Percentiles rank a stretch among this genome's conserved stretches.
These are phyloP conservation scores for Danio tinwini DNA, from an alignment of 2,797 vertebrate species.

Conservation along the genomic window DNA sequence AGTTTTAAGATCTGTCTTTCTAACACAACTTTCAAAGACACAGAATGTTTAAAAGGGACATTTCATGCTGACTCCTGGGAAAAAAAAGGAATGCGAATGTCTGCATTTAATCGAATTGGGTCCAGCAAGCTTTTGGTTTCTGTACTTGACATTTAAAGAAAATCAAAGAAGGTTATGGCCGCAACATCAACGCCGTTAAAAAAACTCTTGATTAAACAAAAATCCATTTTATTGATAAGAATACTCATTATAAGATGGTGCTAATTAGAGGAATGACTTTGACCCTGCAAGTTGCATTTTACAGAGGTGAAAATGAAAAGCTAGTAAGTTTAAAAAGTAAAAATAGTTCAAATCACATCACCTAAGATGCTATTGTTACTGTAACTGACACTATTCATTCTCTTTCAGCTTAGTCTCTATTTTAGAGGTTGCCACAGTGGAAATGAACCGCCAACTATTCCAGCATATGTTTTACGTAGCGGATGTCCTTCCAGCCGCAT, in stretches of 20 bases:
- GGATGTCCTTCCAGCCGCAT: too few relatives aligned
- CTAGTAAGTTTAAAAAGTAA: neutral
- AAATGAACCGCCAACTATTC: too few relatives aligned
- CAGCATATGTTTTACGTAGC: too few relatives aligned
- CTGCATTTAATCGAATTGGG: constrained; percentile 42
- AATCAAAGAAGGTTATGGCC: constrained; percentile 54
- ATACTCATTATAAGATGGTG: constrained; percentile 23
- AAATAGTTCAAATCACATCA: neutral
- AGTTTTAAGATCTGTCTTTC: constrained; percentile 23
- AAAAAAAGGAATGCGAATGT: constrained; percentile 13
- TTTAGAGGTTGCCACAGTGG: too few relatives aligned
- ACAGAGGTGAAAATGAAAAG: neutral
- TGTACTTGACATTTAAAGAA: constrained; percentile 40
- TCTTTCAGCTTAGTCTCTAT: too few relatives aligned
- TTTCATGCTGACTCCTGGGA: constrained; percentile 55
- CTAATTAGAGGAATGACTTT: constrained; percentile 43
- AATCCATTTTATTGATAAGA: constrained; percentile 40
- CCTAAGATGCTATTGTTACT: constrained; percentile 1
- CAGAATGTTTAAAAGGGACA: constrained; percentile 33
- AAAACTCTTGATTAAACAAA: constrained; percentile 30
- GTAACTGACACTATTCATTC: too few relatives aligned
- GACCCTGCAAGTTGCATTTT: constrained; percentile 29
- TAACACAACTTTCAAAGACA: constrained; percentile 38
- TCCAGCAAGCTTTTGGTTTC: constrained; percentile 14
- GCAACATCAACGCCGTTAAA: constrained; percentile 19